Base-by-base conservation (phyloP, 2,888 invertebrate species). In the Catocala fraxini region DNA sequence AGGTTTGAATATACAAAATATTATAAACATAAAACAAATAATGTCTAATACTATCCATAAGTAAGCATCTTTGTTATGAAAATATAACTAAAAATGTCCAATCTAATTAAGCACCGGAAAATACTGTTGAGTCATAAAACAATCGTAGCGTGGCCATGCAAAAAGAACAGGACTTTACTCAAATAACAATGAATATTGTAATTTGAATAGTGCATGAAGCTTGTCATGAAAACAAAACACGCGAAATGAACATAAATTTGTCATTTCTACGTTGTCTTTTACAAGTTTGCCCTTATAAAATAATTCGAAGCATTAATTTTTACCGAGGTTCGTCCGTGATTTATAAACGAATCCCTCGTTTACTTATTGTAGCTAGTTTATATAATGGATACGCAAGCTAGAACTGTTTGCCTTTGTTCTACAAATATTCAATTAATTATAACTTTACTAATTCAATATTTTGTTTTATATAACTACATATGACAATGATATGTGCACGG, bases 161-260 rank as follows among this genome's bases (percentile, higher is more conserved):
- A 66, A 65, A 59, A 59, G 53, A 70, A 59, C 54, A 56, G 58
- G 15, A 70, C 57, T 56, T 65, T 64, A 51, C 63, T 70, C 52
- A 71, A 76, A 75, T 68, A 65, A 68, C 70, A 55, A 70, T 70
- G 59, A 74, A 72, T 80, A 77, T 80, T 74, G 75, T 79, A 75
- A 82, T 82, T 79, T 83, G 75, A 73, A 77, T 76, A 52, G 70
- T 57, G 63, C 64, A 67, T 65, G 56, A 61, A 59, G 46, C 58
- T 64, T 56, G 65, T 59, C 67, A 62, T 69, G 70, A 56, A 68
- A 66, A 64, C 70, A 71, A 76, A 81, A 71, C 88, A 89, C 85
- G 87, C 87, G 79, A 87, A 79, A 73, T 68, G 63, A 71, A 81
- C 80, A 82, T 85, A 77, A 81, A 83, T 70, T 71, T 70, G 70